Evolutionary conservation across 2,113 vertebrate genomes (phyloP).

Genomic region (Heterotilapia buettikoferi): DNA sequence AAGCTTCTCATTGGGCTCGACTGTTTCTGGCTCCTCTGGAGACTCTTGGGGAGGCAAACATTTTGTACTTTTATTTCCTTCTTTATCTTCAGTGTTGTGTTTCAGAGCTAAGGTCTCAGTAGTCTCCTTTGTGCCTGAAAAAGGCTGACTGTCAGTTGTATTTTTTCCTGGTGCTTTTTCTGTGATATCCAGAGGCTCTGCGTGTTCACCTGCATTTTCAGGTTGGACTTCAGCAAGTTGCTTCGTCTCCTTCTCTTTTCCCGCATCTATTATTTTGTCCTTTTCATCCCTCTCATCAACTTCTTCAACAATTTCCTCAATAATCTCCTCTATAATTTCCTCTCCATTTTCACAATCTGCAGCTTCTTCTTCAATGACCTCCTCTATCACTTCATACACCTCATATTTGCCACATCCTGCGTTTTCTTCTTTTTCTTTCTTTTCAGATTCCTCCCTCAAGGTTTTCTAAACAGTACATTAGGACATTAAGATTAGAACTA

Average conservation of each 20-base stretch:
- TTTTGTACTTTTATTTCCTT: conserved; percentile 8
- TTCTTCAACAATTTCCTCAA: conserved; percentile 53
- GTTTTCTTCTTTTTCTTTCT: conserved; percentile 51
- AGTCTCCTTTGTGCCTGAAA: neutral
- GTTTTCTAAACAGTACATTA: conserved; percentile 46
- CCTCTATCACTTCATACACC: conserved; percentile 53
- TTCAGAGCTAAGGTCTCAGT: neutral
- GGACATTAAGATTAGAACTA: neutral
- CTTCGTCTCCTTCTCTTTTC: neutral
- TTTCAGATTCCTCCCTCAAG: conserved; percentile 43
- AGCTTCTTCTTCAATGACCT: conserved; percentile 45
- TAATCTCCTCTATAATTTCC: conserved; percentile 57
- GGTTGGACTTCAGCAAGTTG: neutral
- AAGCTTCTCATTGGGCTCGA: conserved; percentile 39
- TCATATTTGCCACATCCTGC: conserved; percentile 22
- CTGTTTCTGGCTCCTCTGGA: neutral
- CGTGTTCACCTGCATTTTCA: neutral
- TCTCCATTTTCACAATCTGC: conserved; percentile 29
- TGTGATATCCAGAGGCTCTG: neutral
- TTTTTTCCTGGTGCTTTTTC: neutral
- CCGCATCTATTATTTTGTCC: neutral
- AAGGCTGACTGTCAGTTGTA: neutral
- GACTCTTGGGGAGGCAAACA: neutral
- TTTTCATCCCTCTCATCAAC: conserved; percentile 23
- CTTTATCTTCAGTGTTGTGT: conserved; percentile 13